Base-by-base conservation (phyloP, 2,797 vertebrate species). In the Sphenopsis melanotis region DNA sequence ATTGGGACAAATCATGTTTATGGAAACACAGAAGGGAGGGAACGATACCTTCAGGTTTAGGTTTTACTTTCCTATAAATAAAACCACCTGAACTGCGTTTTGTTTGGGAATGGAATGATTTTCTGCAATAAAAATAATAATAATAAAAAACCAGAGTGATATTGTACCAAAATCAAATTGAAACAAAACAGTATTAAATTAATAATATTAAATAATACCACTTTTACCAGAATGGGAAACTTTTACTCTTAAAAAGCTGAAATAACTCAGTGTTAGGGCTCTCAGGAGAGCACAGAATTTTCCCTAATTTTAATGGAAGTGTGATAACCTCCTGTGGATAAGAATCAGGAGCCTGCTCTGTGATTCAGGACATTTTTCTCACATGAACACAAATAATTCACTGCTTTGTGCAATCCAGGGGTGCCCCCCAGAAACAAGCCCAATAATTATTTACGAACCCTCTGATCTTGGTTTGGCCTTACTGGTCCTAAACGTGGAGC, bases 1-100 rank as follows among this genome's bases (percentile, higher is more conserved):
- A 3, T n/a, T 93, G 89, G 94, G 93, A 95, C 87, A 93, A 94
- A 95, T 96, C 91, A 41, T 94, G 65, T 95, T 91, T 96, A 81
- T 90, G 92, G 94, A 93, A 97, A 96, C 89, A 77, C 3, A 55
- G 89, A 77, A 80, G 79, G 91, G 70, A 90, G 79, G 79, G 80
- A 87, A 79, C 3, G 60, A 91, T 85, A 89, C 61, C 75, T 94
- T 92, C 89, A 94, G 84, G 79, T 96, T 94, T 89, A 83, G 87
- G 46, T 80, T 93, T 96, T 91, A 74, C 81, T 95, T 94, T 93
- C 79, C 87, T 86, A 68, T 91, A 94, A 95, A 94, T 91, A 87
- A 95, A 85, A 83, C 64, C 53, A 63, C 63, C 89, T 92, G 87
- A 89, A 56, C 86, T 52, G 26, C 0, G 11, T 41, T 68, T 76